Base-by-base conservation (phyloP, 2,888 invertebrate species). In the Phalera bucephala region DNA sequence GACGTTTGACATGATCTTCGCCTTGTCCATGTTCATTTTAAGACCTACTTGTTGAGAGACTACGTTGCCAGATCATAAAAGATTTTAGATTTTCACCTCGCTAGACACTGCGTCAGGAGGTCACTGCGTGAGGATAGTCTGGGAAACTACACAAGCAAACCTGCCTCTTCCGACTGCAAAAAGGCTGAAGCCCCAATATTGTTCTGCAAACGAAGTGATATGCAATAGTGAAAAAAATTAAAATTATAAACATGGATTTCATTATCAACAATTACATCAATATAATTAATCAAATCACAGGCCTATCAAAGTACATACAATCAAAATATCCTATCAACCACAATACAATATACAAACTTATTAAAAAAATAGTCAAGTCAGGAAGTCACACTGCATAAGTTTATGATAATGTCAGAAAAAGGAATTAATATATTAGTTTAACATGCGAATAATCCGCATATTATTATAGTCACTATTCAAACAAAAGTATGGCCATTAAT, bases 201-300 rank as follows among this genome's bases (percentile, higher is more conserved):
- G n/a, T n/a, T n/a, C n/a, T n/a, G n/a, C n/a, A n/a, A n/a, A n/a
- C n/a, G n/a, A n/a, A n/a, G n/a, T n/a, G n/a, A n/a, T n/a, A n/a
- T n/a, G n/a, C n/a, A n/a, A n/a, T n/a, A n/a, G n/a, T n/a, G n/a
- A n/a, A n/a, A n/a, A n/a, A n/a, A n/a, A n/a, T n/a, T n/a, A n/a
- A n/a, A n/a, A 47, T 55, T 61, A 64, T 67, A 72, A 75, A 73
- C 64, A n/a, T n/a, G 70, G 59, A 72, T 72, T 28, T 81, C 79
- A 76, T 80, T 79, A 65, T 71, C 57, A 83, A 83, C 79, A 82
- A 76, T 72, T 73, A 72, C 71, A 64, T 55, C 52, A 63, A 71
- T 60, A 68, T 62, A n/a, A n/a, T n/a, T n/a, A n/a, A n/a, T 69
- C 67, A 76, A 80, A 80, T 80, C 79, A 80, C 80, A 79, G 75